phyloP scores from a whole-genome alignment of 2,797 vertebrate species.

The Phalloptychus januarius region DNA sequence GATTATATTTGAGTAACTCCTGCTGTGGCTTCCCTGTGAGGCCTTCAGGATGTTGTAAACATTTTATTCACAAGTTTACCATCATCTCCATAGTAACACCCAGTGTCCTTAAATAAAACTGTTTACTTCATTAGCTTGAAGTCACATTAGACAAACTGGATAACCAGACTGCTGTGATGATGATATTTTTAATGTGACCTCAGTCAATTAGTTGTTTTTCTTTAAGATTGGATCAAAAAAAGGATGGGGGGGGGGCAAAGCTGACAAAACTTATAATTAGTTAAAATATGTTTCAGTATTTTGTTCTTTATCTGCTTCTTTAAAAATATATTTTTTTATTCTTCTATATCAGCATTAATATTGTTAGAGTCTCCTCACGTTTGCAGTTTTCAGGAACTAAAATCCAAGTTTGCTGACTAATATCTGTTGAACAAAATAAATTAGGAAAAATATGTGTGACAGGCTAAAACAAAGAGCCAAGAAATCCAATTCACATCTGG shows the following conservation, averaged over 20 bases:
- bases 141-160: background rate
- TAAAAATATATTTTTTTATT: background rate
- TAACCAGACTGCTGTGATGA: background rate
- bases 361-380: background rate
- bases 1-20: too few species aligned
- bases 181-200: background rate
- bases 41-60: background rate
- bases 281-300: background rate
- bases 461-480: background rate
- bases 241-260: too few species aligned
- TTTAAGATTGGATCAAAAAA: background rate
- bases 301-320: background rate
- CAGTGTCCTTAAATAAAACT: background rate
- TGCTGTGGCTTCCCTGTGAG: background rate
- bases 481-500: background rate
- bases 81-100: background rate
- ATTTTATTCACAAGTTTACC: background rate
- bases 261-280: background rate
- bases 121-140: background rate
- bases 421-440: background rate
- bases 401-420: background rate
- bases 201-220: background rate
- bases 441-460: background rate
- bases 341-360: too few species aligned
- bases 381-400: background rate